Percentiles rank a stretch among this genome's conserved stretches.
Evolutionary conservation across 2,888 invertebrate species (phyloP).

Genomic region (Pyrochroa serraticornis): DNA sequence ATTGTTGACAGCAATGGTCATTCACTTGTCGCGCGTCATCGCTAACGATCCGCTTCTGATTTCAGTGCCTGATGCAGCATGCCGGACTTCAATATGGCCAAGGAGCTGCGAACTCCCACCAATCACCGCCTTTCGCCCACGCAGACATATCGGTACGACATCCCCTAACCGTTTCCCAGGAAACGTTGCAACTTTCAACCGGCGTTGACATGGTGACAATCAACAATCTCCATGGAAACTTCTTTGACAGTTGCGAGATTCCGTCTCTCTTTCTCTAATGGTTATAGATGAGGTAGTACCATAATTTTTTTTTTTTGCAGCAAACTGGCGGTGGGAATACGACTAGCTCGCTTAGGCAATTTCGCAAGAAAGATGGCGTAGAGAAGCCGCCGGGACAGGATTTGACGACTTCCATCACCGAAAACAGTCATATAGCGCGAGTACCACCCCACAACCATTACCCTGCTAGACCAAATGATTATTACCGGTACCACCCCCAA

Average conservation of each 20-base stretch:
- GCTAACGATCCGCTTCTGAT: conserved; percentile 8
- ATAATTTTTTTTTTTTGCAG: conserved; percentile 32
- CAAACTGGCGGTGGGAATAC: conserved; percentile 43
- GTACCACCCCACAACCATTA: conserved; percentile 56
- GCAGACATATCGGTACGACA: conserved; percentile 41
- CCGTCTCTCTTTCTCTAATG: too few species aligned
- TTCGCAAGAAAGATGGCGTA: conserved; percentile 53
- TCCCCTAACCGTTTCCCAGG: too few species aligned
- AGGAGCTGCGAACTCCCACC: conserved; percentile 51
- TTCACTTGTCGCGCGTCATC: conserved; percentile 8
- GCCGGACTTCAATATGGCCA: conserved; percentile 48
- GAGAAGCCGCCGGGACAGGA: conserved; percentile 41
- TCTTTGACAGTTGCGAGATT: too few species aligned
- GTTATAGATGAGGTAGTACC: neutral
- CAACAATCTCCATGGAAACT: neutral
- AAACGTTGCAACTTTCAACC: too few species aligned
- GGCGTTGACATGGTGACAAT: neutral
- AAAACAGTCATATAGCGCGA: conserved; percentile 52
- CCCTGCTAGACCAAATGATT: conserved; percentile 48
- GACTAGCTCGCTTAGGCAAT: conserved; percentile 53
- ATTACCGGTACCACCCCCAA: conserved; percentile 44
- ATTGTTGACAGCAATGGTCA: conserved; percentile 15
- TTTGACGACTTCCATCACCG: conserved; percentile 26
- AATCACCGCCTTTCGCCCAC: conserved; percentile 44
- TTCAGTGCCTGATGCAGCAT: conserved; percentile 52